Conservation (phyloP, 2,113 vertebrate genomes). For the Butorides virescens region DNA sequence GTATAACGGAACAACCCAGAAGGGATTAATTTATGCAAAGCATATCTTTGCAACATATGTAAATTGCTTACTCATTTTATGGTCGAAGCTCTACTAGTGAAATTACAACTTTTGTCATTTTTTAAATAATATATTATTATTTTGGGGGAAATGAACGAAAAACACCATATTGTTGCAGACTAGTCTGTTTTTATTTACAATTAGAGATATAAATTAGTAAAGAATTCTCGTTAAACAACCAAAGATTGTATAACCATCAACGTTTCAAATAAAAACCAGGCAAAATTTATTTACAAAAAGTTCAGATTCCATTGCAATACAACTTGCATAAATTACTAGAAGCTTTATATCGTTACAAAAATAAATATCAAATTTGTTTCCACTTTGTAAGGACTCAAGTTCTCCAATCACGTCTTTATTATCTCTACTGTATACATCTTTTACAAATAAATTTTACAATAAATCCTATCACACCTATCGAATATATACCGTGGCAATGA, state of each 20-base stretch:
- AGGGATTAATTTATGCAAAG: slow-evolving; percentile 55
- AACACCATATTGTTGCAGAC: slow-evolving; percentile 76
- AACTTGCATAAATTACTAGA: slow-evolving; percentile 99
- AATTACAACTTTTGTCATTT: slow-evolving; percentile 28
- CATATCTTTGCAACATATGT: slow-evolving; percentile 30
- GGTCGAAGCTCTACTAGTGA: neutral
- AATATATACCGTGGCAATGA: slow-evolving; percentile 93
- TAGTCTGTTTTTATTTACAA: slow-evolving; percentile 97
- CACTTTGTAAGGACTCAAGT: slow-evolving; percentile 93
- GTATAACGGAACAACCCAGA: slow-evolving; percentile 14
- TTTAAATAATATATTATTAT: neutral
- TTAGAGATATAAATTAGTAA: slow-evolving; percentile 99
- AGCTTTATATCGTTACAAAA: slow-evolving; percentile 98
- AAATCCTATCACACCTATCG: slow-evolving; percentile 87
- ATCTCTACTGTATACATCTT: slow-evolving; percentile 85
- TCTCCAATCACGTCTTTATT: slow-evolving; percentile 84
- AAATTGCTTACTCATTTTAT: slow-evolving; percentile 25
- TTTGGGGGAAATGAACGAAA: slow-evolving; percentile 49
- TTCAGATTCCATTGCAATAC: slow-evolving; percentile 97
- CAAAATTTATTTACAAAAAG: slow-evolving; percentile 98
- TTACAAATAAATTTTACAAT: slow-evolving; percentile 88
- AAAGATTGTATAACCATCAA: slow-evolving; percentile 90
- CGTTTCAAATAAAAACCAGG: slow-evolving; percentile 96
- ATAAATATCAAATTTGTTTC: slow-evolving; percentile 99
- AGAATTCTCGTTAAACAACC: slow-evolving; percentile 93